phyloP scores from a whole-genome alignment of 1,140 invertebrate species.

The Choristoneura fumiferana region DNA sequence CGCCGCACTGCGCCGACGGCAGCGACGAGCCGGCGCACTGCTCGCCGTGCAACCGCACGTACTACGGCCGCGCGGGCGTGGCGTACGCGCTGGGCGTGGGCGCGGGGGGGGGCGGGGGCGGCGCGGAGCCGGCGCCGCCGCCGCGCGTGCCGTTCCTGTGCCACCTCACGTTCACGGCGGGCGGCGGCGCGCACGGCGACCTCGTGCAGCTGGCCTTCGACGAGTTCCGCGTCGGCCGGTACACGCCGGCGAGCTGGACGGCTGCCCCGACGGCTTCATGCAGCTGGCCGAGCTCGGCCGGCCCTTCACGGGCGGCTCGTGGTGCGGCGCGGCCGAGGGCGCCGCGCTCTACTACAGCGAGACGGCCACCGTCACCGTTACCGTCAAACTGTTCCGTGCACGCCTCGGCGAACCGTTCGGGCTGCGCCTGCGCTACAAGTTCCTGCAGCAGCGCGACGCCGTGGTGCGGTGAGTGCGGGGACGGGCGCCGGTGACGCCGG shows the following conservation, averaged over 20 bases:
- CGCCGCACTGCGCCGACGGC: slow-evolving; percentile 89
- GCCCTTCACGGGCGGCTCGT: slow-evolving; percentile 89
- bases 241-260: slow-evolving; percentile 82
- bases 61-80: slow-evolving; percentile 90
- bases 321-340: slow-evolving; percentile 87
- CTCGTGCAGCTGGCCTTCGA: slow-evolving; percentile 91
- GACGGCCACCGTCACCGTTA: slow-evolving; percentile 89
- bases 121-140: slow-evolving; percentile 50
- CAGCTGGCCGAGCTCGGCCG: slow-evolving; percentile 89
- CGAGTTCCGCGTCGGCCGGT: slow-evolving; percentile 88
- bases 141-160: slow-evolving; percentile 90
- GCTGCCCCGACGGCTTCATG: slow-evolving; percentile 91
- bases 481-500: too few species aligned
- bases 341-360: slow-evolving; percentile 92
- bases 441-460: slow-evolving; percentile 76
- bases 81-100: slow-evolving; percentile 87
- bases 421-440: slow-evolving; percentile 86
- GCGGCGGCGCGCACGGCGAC: slow-evolving; percentile 89
- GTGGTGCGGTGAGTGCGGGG: slow-evolving; percentile 78
- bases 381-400: slow-evolving; percentile 86
- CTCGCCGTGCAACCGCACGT: slow-evolving; percentile 91
- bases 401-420: slow-evolving; percentile 84
- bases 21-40: slow-evolving; percentile 91
- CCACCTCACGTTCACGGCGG: slow-evolving; percentile 93
- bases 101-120: slow-evolving; percentile 80